Base-by-base conservation (phyloP, 2,888 invertebrate species). In the Caenorhabditis sinica region DNA sequence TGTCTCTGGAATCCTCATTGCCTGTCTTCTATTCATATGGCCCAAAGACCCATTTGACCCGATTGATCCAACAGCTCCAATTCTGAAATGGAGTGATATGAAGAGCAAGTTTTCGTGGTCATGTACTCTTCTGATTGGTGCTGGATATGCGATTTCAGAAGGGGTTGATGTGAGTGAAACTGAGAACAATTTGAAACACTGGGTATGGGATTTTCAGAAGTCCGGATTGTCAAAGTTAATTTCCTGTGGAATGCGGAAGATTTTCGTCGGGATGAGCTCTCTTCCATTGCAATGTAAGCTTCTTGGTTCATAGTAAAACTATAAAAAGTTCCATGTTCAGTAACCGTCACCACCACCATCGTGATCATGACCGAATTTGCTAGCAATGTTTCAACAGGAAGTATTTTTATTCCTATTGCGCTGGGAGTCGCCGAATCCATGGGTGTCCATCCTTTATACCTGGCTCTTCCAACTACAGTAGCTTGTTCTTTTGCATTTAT, bases 401-500 rank as follows among this genome's bases (percentile, higher is more conserved):
- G 87, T 61, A 90, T 90, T 11, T 90, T 90, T 68, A 84, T 89
- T 15, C 89, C 90, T 1, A 88, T 90, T 61, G 60, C 86, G 17
- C 28, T 83, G 9, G 79, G 77, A 51, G 75, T 90, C n/a, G 90
- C 88, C 0, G 86, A 87, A 61, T 85, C 82, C 20, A 69, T 93
- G 85, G 81, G 90, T 15, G 86, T 93, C 2, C 90, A 93, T 84
- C 93, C 93, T 0, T 43, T 93, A 63, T 93, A 93, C 60, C 82
- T 93, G 40, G 93, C 93, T 90, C 43, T 93, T 30, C 93, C 93
- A 8, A 89, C 92, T 5, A 88, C 93, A 0, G 80, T 93, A 36
- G 90, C 92, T 53, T 92, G 93, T 73, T 93, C 93, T 0, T 93
- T 91, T 68, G 89, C 92, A 23, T 94, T 94, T 80, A 93, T 94